These are phyloP conservation scores for Neotoma lepida DNA, from an alignment of 2,113 vertebrate genomes.

Conservation along the genomic window DNA sequence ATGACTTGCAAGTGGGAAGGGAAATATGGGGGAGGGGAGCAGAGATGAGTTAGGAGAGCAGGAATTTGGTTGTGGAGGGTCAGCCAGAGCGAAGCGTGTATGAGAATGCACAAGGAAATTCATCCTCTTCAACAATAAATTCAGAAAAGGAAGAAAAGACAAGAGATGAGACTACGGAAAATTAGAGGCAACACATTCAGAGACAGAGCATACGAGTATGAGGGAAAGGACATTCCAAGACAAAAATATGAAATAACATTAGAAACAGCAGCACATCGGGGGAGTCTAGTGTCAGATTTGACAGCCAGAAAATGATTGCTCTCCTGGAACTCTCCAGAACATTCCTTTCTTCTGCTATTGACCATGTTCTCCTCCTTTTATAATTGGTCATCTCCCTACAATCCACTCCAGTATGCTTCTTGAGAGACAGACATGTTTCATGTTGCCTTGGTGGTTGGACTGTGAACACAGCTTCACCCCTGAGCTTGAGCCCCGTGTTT, in stretches of 20 bases:
- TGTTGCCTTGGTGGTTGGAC: slow-evolving; percentile 6
- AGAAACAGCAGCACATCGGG: not conserved
- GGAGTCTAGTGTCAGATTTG: not conserved
- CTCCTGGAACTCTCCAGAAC: not conserved
- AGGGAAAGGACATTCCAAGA: slow-evolving; percentile 23
- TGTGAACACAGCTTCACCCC: not conserved
- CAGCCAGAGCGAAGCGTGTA: not conserved
- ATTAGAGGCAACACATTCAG: not conserved
- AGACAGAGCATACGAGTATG: not conserved
- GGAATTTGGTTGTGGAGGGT: not conserved
- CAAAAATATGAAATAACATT: not conserved
- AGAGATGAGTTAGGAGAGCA: not conserved
- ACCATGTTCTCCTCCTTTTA: not conserved
- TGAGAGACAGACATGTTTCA: not conserved
- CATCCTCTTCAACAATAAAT: not conserved
- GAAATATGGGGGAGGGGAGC: not conserved
- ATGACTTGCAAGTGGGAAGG: not conserved
- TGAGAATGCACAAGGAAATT: not conserved
- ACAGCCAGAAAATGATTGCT: not conserved
- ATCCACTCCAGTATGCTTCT: not conserved
- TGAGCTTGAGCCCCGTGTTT: not conserved
- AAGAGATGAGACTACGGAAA: not conserved
- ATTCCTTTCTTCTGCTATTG: not conserved
- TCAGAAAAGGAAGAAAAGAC: not conserved
- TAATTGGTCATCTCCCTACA: not conserved